These are phyloP conservation scores for Pentalonia nigronervosa DNA, from an alignment of 1,140 invertebrate genomes.

Conservation along the genomic window DNA sequence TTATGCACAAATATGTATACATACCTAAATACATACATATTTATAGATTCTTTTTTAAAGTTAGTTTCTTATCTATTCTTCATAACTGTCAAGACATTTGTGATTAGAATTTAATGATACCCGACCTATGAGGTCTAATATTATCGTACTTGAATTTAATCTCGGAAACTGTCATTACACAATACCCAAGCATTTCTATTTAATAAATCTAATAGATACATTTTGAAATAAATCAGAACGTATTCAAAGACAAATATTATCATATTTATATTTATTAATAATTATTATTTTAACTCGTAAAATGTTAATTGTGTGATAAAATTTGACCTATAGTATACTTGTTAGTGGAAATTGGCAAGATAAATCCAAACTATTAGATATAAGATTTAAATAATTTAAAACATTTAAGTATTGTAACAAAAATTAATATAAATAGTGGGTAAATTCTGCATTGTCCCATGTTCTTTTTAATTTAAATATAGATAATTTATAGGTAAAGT, in stretches of 20 bases:
- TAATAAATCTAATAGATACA: conserved; percentile 15
- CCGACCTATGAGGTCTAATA: conserved; percentile 27
- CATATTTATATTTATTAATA: conserved; percentile 31
- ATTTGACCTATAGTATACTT: background rate
- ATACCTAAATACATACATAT: background rate
- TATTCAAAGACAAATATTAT: conserved; percentile 32
- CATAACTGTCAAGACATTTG: conserved; percentile 1
- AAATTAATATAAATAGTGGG: background rate
- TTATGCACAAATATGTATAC: background rate
- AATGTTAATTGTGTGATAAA: conserved; percentile 29
- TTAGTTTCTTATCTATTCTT: conserved; percentile 14
- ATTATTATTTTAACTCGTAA: conserved; percentile 26
- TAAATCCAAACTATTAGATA: background rate
- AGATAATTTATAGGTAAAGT: background rate
- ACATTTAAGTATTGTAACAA: background rate
- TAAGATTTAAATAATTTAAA: background rate
- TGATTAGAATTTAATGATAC: conserved; percentile 26
- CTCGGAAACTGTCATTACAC: conserved; percentile 20
- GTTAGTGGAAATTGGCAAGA: background rate
- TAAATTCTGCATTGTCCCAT: background rate
- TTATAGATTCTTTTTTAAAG: background rate
- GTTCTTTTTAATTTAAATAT: background rate
- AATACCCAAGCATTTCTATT: conserved; percentile 18
- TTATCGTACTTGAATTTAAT: conserved; percentile 16
- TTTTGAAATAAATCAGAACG: conserved; percentile 16